A percentile compares a stretch with the other conserved stretches of the same genome.
phyloP scores from a whole-genome alignment of 2,797 vertebrate genomes.

The Carduelis carduelis region DNA sequence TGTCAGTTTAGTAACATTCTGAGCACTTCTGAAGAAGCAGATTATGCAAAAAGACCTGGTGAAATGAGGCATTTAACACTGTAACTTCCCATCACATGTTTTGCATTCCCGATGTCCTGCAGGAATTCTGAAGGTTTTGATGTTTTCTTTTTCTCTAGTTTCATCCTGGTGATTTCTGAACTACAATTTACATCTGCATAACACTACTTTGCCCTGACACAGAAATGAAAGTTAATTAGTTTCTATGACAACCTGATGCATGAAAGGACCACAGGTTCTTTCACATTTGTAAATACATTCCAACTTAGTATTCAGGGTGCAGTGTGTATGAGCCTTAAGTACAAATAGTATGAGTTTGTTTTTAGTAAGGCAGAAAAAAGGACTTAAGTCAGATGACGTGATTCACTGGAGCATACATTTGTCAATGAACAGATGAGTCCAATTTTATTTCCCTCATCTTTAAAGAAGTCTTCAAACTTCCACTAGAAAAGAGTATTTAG shows the following conservation, averaged over 20 bases:
- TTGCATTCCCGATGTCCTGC: conserved; percentile 31
- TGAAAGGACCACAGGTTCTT: conserved; percentile 73
- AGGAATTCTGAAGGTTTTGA: conserved; percentile 64
- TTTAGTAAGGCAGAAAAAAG: conserved; percentile 59
- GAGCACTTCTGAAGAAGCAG: conserved; percentile 16
- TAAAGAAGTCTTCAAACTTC: conserved; percentile 41
- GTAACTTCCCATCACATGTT: conserved; percentile 37
- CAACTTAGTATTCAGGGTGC: conserved; percentile 71
- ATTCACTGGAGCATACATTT: conserved; percentile 46
- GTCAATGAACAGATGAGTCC: conserved; percentile 52
- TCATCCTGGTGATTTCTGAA: conserved; percentile 64
- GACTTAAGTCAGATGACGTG: conserved; percentile 61
- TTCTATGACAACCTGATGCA: conserved; percentile 77
- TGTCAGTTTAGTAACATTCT: conserved; percentile 31
- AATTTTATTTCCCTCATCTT: conserved; percentile 7
- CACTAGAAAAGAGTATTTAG: background rate
- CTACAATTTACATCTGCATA: conserved; percentile 73
- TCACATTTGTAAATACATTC: conserved; percentile 72
- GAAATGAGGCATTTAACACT: conserved; percentile 50
- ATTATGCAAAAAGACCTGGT: conserved; percentile 36
- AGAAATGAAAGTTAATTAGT: conserved; percentile 81
- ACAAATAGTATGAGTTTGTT: conserved; percentile 71
- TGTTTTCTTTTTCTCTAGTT: conserved; percentile 45
- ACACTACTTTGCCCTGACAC: conserved; percentile 72
- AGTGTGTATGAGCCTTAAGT: conserved; percentile 63